Base-by-base conservation (phyloP, 2,888 invertebrate genomes). In the Falcaria lacertinaria region DNA sequence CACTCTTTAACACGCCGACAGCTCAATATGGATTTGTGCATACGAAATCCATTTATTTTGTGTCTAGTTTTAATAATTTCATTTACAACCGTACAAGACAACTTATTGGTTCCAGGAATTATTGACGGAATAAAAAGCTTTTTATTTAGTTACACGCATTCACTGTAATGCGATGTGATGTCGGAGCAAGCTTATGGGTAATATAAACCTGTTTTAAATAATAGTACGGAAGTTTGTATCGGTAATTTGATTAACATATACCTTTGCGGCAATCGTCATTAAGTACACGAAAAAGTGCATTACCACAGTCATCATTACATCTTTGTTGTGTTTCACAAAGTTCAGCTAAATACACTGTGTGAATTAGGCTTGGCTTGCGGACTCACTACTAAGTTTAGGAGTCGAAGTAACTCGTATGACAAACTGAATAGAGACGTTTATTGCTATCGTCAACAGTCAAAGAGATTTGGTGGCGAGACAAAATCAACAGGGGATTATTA, bases 301-400 rank as follows among this genome's bases (percentile, higher is more conserved):
- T 84, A 84, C 80, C 82, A 75, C 66, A 63, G 73, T 60, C 79
- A 85, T 85, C 76, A 84, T 85, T 84, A 82, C 74, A 69, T 77
- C 77, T 80, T 62, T 70, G 79, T 83, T 74, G 78, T 76, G 79
- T 83, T 88, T 88, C 87, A 83, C 87, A 65, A 84, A 83, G 73
- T 77, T 81, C 77, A 82, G 87, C 83, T 88, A 86, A 86, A 83
- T 68, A 80, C 75, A 69, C 74, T 69, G 86, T 87, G 86, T 85
- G 78, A 87, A 87, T 87, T 87, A 80, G 76, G 65, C 65, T 72
- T 60, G 64, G 67, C 73, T 69, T 66, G 70, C 69, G 60, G 59
- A 58, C 59, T 47, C 53, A 55, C 55, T 52, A 53, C 51, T 48
- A 45, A 44, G 48, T 47, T 48, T 56, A 51, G 48, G 46, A 45